These are phyloP conservation scores for Holothuria scabra DNA, from an alignment of 53 echinoderm and acorn worm genomes.

Conservation along the genomic window DNA sequence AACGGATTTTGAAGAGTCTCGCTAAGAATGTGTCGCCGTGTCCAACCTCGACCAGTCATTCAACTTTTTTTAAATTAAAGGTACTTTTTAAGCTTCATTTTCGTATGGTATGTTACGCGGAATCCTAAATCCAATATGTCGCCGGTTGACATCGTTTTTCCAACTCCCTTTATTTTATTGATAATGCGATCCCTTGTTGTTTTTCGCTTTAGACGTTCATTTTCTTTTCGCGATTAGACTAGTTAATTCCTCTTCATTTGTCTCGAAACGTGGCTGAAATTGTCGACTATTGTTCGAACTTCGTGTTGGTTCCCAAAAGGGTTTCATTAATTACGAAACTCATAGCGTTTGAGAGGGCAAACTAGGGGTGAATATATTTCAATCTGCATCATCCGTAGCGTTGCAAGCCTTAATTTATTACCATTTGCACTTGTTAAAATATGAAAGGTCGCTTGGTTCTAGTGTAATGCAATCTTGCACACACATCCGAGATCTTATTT, in stretches of 20 bases:
- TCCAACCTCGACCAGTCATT: neutral
- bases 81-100: constrained; percentile 21
- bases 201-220: constrained; percentile 30
- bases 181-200: constrained; percentile 40
- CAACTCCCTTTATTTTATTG: constrained; percentile 47
- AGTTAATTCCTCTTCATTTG: constrained; percentile 1
- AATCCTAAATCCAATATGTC: constrained; percentile 45
- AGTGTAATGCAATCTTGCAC: constrained; percentile 48
- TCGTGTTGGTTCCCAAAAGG: constrained; percentile 32
- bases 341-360: constrained; percentile 32
- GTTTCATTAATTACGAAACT: constrained; percentile 43
- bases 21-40: constrained; percentile 19
- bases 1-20: constrained; percentile 4
- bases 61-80: constrained; percentile 23
- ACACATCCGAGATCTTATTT: constrained; percentile 46
- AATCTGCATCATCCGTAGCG: constrained; percentile 46
- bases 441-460: constrained; percentile 68
- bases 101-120: constrained; percentile 23
- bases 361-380: constrained; percentile 39
- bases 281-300: constrained; percentile 20
- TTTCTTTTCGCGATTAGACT: constrained; percentile 1
- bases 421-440: constrained; percentile 77
- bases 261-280: constrained; percentile 12
- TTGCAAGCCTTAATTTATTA: constrained; percentile 69
- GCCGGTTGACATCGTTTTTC: constrained; percentile 41